Evolutionary conservation across 2,797 vertebrate genomes (phyloP), one percentile per base, ranked within the genome.

Genomic region (Limnodromus scolopaceus): DNA sequence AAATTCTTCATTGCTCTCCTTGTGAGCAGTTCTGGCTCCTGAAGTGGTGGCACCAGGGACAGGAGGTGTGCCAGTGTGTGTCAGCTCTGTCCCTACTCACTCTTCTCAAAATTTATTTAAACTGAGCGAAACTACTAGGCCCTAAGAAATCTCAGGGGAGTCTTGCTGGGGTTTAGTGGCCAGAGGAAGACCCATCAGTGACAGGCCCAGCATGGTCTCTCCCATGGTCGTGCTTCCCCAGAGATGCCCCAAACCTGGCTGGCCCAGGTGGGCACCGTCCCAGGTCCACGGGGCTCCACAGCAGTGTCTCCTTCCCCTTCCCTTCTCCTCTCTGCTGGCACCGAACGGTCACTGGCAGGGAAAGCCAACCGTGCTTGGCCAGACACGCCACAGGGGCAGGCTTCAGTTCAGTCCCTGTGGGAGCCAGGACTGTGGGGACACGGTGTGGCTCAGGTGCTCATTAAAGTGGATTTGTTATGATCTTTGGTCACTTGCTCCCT

Each of bases 361-460:
- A 70, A 39, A 36, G 3, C 8, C 1, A 23, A 1, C 65, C 3
- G 0, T 36, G 30, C 27, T n/a, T 0, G 1, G 23, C 53, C 57
- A 61, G 65, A 27, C 9, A 3, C 20, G 5, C 5, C 3, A 10
- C 18, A 20, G 53, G 11, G 9, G 48, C 45, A 39, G 32, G 28
- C 22, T 10, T 61, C 2, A 0, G 4, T 23, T 13, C 48, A 45
- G 39, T 7, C 39, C 39, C 45, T 34, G 43, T 28, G 0, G 0
- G 34, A 58, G 22, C 36, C 78, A 25, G 51, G 49, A 24, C 68
- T n/a, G 3, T 5, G 24, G 32, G 65, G 61, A 20, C 13, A 2
- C 0, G 0, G 2, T 25, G 34, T 48, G 60, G 65, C 65, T 65
- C n/a, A 11, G 17, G 12, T 51, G n/a, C 64, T 53, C 4, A 4